Evolutionary conservation across 2,888 invertebrate species (phyloP), one percentile per base, ranked within the genome.

Genomic region (Myopa testacea): DNA sequence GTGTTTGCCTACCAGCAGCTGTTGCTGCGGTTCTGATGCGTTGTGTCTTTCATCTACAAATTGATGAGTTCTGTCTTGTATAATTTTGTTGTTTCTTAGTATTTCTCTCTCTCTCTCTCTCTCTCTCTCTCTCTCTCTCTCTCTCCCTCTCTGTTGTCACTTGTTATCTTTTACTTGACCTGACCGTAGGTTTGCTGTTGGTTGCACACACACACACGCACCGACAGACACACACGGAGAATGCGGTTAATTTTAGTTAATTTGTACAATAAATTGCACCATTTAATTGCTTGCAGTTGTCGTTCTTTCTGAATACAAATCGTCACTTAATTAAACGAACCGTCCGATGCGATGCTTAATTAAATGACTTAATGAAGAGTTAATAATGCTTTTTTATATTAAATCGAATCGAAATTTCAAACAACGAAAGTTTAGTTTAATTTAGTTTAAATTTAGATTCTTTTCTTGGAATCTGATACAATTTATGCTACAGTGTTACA

Each of bases 231-330:
- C 26, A 26, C 26, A 26, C 26, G 4, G 45, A 45, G 67, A 16
- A 34, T 75, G 75, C 37, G 75, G 75, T 75, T 75, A 67, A 75
- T 75, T 67, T 75, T 55, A 52, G 75, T 65, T 75, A 75, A 75
- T 75, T 75, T 67, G 75, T 16, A 16, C 34, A 52, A 75, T 55
- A 37, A 67, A 50, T 55, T 67, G 37, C 14, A 37, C 34, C 10
- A n/a, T 34, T 34, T 73, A 52, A 62, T 73, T 60, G 60, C 38
- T 4, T 7, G 45, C 19, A 70, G 37, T 37, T 70, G 14, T 19
- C 26, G 26, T 26, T 26, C 1, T 26, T 26, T 1, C 45, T 6
- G 10, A 45, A 45, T 10, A 45, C 7, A 45, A 45, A 45, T 45
- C 7, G 4, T 45, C 45, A 10, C 45, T 45, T 0, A 45, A 45